These are phyloP conservation scores for Siniperca scherzeri DNA, from an alignment of 2,797 vertebrate species.

Conservation along the genomic window DNA sequence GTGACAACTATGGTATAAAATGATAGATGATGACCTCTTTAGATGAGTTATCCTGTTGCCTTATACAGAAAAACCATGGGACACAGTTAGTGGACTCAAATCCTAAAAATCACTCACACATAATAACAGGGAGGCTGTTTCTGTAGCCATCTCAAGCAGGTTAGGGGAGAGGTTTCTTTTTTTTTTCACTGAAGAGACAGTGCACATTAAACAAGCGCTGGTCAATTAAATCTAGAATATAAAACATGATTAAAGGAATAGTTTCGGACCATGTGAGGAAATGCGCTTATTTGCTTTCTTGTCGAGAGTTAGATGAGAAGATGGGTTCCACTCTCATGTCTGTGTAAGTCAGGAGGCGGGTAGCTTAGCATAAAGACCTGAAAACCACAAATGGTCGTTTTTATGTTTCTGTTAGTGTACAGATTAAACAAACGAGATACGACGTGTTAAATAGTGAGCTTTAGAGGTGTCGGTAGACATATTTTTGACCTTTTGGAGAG, in stretches of 20 bases:
- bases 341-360: not conserved
- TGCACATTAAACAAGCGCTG: not conserved
- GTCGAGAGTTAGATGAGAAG: not conserved
- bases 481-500: too few species aligned
- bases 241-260: not conserved
- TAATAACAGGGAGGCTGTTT: not conserved
- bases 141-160: not conserved
- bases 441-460: too few species aligned
- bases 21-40: conserved; percentile 69
- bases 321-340: too few species aligned
- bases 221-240: not conserved
- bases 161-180: not conserved
- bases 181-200: not conserved
- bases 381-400: not conserved
- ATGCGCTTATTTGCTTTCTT: not conserved
- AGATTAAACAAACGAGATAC: too few species aligned
- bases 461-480: too few species aligned
- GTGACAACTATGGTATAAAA: conserved; percentile 69
- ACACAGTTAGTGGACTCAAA: conserved; percentile 3
- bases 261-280: not conserved
- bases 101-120: not conserved
- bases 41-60: conserved; percentile 61
- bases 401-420: too few species aligned
- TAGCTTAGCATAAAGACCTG: not conserved
- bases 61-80: conserved; percentile 15